Evolutionary conservation across 1,140 invertebrate genomes (phyloP).

Genomic region (Idris sp.): DNA sequence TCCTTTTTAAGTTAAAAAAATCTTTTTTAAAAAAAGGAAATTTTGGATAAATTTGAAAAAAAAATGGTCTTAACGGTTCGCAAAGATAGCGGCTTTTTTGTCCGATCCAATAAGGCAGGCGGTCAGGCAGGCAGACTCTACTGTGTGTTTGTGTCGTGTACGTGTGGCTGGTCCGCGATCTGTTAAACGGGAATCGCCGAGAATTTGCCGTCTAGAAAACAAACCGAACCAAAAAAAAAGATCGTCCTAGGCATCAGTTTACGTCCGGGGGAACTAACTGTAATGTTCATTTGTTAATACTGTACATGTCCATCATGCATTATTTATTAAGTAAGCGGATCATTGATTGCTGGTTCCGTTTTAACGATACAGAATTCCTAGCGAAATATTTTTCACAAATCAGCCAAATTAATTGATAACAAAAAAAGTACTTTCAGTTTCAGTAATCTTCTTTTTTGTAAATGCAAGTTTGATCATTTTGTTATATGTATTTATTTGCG

Average conservation of each 20-base stretch:
- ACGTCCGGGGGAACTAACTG: slow-evolving; percentile 57
- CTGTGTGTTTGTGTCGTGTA: slow-evolving; percentile 5
- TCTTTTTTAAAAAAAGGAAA: too few relatives aligned
- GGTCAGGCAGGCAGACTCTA: background rate
- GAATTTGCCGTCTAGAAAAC: slow-evolving; percentile 46
- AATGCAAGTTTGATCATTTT: too few relatives aligned
- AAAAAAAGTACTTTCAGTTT: too few relatives aligned
- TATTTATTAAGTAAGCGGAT: slow-evolving; percentile 68
- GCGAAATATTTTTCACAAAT: too few relatives aligned
- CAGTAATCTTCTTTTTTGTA: too few relatives aligned
- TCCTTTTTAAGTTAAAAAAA: too few relatives aligned
- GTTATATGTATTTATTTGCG: too few relatives aligned
- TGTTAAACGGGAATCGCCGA: slow-evolving; percentile 53
- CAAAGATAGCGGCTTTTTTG: slow-evolving; percentile 58
- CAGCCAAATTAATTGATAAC: too few relatives aligned
- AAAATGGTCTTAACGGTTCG: slow-evolving; percentile 46
- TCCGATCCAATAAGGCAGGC: slow-evolving; percentile 41
- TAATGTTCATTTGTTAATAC: slow-evolving; percentile 66
- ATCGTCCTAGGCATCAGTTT: slow-evolving; percentile 39
- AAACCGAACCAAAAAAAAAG: slow-evolving; percentile 47
- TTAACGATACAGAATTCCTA: too few relatives aligned
- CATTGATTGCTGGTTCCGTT: slow-evolving; percentile 64
- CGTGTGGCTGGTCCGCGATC: slow-evolving; percentile 33
- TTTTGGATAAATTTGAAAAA: too few relatives aligned
- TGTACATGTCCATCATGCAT: slow-evolving; percentile 68